phyloP scores from a whole-genome alignment of 2,113 vertebrate genomes.

The Hystrix brachyura region DNA sequence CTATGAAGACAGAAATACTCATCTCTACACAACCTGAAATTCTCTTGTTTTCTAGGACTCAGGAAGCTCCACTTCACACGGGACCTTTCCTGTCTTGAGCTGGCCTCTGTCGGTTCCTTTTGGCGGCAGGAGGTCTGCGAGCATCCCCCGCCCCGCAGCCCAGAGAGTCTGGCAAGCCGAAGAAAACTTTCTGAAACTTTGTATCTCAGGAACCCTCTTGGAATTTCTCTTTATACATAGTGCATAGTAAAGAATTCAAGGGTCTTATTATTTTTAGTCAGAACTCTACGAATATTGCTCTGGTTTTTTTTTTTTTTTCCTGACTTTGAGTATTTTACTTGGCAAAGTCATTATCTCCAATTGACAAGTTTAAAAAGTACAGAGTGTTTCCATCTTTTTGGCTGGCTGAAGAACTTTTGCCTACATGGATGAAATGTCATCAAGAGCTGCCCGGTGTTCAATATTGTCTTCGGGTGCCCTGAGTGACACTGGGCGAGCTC shows the following conservation, averaged over 20 bases:
- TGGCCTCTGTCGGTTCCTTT: not conserved
- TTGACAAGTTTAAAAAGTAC: not conserved
- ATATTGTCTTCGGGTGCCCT: not conserved
- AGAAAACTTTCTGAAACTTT: not conserved
- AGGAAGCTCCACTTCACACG: not conserved
- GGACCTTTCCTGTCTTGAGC: not conserved
- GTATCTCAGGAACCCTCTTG: not conserved
- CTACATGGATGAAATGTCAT: too few species aligned
- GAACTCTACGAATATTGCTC: not conserved
- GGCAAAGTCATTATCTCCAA: not conserved
- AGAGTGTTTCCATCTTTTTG: not conserved
- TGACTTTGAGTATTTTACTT: not conserved
- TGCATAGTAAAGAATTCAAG: not conserved
- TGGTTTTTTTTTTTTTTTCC: not conserved
- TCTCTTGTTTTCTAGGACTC: not conserved
- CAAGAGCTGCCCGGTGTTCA: not conserved
- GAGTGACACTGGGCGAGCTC: not conserved
- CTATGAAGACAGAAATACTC: not conserved
- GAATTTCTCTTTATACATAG: not conserved
- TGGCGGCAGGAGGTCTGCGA: too few species aligned
- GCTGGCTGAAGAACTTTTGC: not conserved
- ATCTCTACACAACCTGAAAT: not conserved
- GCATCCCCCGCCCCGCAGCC: too few species aligned
- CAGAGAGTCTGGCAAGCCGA: rapidly evolving
- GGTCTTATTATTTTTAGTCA: not conserved